These are phyloP conservation scores for Drosophila kuntzei DNA, from an alignment of 2,888 invertebrate genomes.

Conservation along the genomic window DNA sequence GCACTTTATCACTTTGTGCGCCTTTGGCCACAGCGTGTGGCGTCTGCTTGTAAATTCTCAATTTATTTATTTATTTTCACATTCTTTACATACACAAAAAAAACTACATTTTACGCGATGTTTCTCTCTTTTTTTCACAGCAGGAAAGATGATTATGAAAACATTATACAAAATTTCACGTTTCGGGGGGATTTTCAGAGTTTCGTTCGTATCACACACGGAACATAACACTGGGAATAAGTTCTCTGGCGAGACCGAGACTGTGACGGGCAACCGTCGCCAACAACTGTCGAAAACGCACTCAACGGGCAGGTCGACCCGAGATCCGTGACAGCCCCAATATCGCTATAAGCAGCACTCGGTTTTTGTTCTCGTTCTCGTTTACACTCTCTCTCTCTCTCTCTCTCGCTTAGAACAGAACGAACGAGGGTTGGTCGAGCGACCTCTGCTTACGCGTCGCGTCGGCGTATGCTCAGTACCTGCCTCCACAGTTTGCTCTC, in stretches of 20 bases:
- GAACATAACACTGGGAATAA: conserved; percentile 40
- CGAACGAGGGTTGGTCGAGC: conserved; percentile 57
- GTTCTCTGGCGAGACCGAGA: conserved; percentile 40
- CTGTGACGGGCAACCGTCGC: conserved; percentile 69
- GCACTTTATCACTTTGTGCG: conserved; percentile 44
- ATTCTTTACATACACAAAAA: conserved; percentile 35
- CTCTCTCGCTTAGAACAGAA: conserved; percentile 35
- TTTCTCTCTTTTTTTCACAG: conserved; percentile 23
- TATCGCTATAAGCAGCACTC: conserved; percentile 38
- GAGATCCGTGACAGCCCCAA: conserved; percentile 55
- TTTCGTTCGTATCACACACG: conserved; percentile 53
- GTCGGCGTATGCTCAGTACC: conserved; percentile 34
- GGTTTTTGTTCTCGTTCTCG: conserved; percentile 47
- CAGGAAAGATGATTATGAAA: conserved; percentile 36
- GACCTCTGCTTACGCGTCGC: conserved; percentile 34
- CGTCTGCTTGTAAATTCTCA: conserved; percentile 26
- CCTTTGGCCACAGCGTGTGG: conserved; percentile 26
- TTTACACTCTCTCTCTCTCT: conserved; percentile 21
- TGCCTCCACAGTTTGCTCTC: conserved; percentile 22
- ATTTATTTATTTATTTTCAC: conserved; percentile 45
- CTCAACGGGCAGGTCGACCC: conserved; percentile 59
- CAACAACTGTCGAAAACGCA: conserved; percentile 77
- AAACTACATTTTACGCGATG: conserved; percentile 41
- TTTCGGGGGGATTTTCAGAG: conserved; percentile 32
- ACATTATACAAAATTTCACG: conserved; percentile 52